Conservation (phyloP, 1,140 invertebrate species). For the Solenopsis invicta region DNA sequence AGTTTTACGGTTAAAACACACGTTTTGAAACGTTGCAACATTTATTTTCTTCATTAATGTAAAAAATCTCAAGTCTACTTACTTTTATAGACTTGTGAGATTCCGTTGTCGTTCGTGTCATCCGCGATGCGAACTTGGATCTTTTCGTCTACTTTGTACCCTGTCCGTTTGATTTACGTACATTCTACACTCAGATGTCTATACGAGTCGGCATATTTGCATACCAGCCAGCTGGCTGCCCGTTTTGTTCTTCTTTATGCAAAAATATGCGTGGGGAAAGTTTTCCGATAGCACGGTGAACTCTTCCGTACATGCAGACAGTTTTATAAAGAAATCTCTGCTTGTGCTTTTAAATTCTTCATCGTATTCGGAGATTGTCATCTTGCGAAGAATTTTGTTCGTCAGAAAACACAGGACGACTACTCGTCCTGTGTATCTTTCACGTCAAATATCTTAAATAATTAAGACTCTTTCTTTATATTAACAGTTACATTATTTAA, state of each 20-base stretch:
- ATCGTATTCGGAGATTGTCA: neutral
- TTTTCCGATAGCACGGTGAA: constrained; percentile 53
- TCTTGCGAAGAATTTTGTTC: neutral
- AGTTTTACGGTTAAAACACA: neutral
- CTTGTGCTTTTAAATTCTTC: neutral
- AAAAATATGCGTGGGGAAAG: constrained; percentile 12
- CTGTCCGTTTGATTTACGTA: constrained; percentile 30
- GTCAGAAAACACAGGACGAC: neutral
- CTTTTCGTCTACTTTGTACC: constrained; percentile 41
- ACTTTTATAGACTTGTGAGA: neutral
- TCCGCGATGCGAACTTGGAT: constrained; percentile 10
- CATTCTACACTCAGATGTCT: neutral
- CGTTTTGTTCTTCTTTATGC: constrained; percentile 50
- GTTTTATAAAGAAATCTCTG: neutral
- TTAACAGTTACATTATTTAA: neutral
- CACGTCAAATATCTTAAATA: neutral
- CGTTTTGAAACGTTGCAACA: neutral
- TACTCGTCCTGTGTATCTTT: neutral
- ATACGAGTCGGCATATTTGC: constrained; percentile 16
- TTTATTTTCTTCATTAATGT: neutral
- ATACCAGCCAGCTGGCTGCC: constrained; percentile 27
- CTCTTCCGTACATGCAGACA: neutral
- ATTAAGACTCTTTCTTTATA: neutral
- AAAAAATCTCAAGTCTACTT: neutral
- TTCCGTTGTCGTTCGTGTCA: neutral